These are phyloP conservation scores for Rhyacophila evoluta DNA, from an alignment of 2,888 invertebrate genomes.

Conservation along the genomic window DNA sequence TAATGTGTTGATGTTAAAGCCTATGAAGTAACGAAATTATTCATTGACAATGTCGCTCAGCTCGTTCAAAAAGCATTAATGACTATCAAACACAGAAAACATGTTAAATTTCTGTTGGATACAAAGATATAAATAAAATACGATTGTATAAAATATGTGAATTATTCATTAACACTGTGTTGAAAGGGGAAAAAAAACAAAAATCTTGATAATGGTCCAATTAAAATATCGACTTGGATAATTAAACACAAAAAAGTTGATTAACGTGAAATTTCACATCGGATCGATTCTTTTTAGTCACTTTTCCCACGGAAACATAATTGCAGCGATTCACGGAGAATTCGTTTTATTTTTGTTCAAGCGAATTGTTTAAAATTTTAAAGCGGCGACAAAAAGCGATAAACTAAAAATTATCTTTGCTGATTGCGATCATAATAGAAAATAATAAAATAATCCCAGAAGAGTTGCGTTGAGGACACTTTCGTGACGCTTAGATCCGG, in stretches of 20 bases:
- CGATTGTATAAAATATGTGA: no score
- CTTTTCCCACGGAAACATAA: not conserved
- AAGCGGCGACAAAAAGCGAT: not conserved
- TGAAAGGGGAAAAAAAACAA: no score
- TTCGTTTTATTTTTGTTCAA: not conserved
- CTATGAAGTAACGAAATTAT: no score
- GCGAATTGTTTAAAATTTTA: not conserved
- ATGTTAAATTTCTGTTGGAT: no score
- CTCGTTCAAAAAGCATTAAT: no score
- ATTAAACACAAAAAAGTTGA: not conserved
- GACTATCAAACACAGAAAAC: no score
- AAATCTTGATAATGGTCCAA: not conserved
- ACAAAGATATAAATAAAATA: no score
- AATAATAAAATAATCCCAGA: not conserved
- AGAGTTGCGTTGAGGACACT: not conserved
- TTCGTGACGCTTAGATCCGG: not conserved
- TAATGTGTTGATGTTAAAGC: no score
- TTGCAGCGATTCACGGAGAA: not conserved
- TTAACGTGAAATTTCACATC: not conserved
- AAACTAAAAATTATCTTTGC: not conserved
- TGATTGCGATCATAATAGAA: not conserved
- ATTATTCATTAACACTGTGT: no score
- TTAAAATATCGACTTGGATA: not conserved
- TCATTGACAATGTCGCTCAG: no score
- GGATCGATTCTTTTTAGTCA: slow-evolving; percentile 1